Base-by-base conservation (phyloP, 2,113 vertebrate species). In the Halcyon malimbica region DNA sequence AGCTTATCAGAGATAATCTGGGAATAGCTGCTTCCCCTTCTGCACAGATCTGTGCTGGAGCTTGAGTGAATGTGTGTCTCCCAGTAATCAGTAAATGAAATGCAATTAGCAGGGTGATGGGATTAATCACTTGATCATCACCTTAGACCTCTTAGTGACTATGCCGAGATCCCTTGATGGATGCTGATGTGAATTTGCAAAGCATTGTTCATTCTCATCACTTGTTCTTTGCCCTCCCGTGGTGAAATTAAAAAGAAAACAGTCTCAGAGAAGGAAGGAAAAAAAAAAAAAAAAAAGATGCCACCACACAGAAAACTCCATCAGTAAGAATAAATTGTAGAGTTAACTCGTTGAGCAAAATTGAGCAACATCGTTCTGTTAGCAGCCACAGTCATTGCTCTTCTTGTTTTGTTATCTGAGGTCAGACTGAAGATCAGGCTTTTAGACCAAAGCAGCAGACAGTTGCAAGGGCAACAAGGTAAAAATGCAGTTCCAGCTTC, bases 21-120 rank as follows among this genome's bases (percentile, higher is more conserved):
- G 53, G 83, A 93, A 87, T 37, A 33, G 74, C 89, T 95, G 67
- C 70, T 94, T 86, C 90, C 39, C 77, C 90, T 96, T 89, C 77
- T 95, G 62, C 63, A 62, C 31, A 89, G 80, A 60, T 37, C 74
- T 90, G 57, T 75, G 59, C 57, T 89, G 70, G 65, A 87, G 93
- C 75, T 84, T 57, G 48, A 80, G 69, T 92, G 95, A 94, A 82
- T 15, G 0, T 92, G 62, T 78, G 31, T 65, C 65, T 77, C 65
- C 86, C 62, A 89, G 96, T 95, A 96, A 97, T 97, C 95, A 97
- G 94, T 94, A 96, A 94, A 96, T 94, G 94, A 96, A 96, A 92
- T 92, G 93, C 94, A 97, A 97, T 96, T 97, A 96, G 81, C 74
- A 73, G 86, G 80, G 81, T 54, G 89, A 94, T 82, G 68, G 77